Base-by-base conservation (phyloP, 1,140 invertebrate genomes). In the Drosophila bocki region DNA sequence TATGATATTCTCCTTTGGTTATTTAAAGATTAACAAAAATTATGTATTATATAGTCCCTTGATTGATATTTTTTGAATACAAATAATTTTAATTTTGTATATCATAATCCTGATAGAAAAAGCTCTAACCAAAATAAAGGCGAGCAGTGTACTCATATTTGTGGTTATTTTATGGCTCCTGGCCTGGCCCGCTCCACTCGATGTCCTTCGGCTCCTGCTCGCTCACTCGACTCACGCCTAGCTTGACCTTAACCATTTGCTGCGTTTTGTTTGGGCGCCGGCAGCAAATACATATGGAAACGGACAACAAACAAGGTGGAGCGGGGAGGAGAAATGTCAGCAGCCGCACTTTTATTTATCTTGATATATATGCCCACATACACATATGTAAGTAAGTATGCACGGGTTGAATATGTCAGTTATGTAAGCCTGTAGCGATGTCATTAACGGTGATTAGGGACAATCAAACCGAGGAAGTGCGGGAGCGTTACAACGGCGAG, bases 231-330 rank as follows among this genome's bases (percentile, higher is more conserved):
- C 58, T 70, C 68, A 35, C n/a, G 41, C 29, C 41, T 22, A 56
- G 78, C 78, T 79, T 86, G 82, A 86, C 82, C 82, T 87, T 86
- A 82, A 82, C 78, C 75, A 75, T 63, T 79, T 63, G 45, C 79
- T 68, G 82, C 48, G 75, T 54, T 77, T 69, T 78, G 75, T 78
- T 77, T 69, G 62, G 44, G 35, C 71, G 57, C 67, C 45, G 64
- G 70, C 61, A 67, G 62, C 67, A 71, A 71, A 48, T 64, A 71
- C 26, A 42, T 50, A 56, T 56, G 19, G 35, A 76, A 67, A 41
- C 54, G 41, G 47, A 37, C 59, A 45, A 53, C 56, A 58, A 47
- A 58, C 32, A 74, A 51, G 62, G 11, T 12, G 4, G 12, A 17
- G 32, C 3, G 47, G 7, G 8, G 11, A 13, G 62, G 62, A 50